A percentile compares a stretch with the other conserved stretches of the same genome.
Evolutionary conservation across 2,888 invertebrate genomes (phyloP).

Genomic region (Philhelius pedissequus): DNA sequence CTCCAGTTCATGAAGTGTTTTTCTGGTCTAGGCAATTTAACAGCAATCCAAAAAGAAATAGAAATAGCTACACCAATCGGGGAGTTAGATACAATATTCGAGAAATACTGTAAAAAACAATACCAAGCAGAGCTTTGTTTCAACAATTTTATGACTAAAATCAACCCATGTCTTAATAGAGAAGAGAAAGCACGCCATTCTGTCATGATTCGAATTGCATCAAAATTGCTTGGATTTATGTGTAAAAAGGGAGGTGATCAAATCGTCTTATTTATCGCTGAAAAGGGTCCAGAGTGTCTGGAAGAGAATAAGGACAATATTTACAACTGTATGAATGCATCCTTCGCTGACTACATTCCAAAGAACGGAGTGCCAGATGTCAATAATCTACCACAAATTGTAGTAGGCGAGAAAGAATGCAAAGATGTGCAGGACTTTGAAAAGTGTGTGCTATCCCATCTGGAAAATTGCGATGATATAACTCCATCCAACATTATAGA

Average conservation of each 20-base stretch:
- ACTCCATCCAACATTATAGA: constrained; percentile 90
- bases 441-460: constrained; percentile 74
- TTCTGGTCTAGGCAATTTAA: constrained; percentile 81
- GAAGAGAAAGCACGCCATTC: constrained; percentile 83
- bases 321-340: constrained; percentile 83
- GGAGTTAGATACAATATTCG: constrained; percentile 85
- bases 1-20: constrained; percentile 81
- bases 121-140: constrained; percentile 80
- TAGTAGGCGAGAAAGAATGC: constrained; percentile 81
- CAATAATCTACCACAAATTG: constrained; percentile 80
- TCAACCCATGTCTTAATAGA: constrained; percentile 83
- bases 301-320: constrained; percentile 82
- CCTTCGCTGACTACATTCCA: constrained; percentile 81
- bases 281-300: constrained; percentile 88
- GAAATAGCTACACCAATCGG: constrained; percentile 84
- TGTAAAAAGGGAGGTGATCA: constrained; percentile 90
- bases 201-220: constrained; percentile 83
- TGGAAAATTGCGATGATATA: constrained; percentile 84
- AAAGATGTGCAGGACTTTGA: constrained; percentile 76
- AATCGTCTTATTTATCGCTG: constrained; percentile 90
- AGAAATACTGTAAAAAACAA: constrained; percentile 85
- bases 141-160: constrained; percentile 80
- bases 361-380: constrained; percentile 75
- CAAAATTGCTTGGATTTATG: constrained; percentile 85
- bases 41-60: constrained; percentile 83